Evolutionary conservation across 2,797 vertebrate genomes (phyloP).

Genomic region (Yasuhikotakia modesta): DNA sequence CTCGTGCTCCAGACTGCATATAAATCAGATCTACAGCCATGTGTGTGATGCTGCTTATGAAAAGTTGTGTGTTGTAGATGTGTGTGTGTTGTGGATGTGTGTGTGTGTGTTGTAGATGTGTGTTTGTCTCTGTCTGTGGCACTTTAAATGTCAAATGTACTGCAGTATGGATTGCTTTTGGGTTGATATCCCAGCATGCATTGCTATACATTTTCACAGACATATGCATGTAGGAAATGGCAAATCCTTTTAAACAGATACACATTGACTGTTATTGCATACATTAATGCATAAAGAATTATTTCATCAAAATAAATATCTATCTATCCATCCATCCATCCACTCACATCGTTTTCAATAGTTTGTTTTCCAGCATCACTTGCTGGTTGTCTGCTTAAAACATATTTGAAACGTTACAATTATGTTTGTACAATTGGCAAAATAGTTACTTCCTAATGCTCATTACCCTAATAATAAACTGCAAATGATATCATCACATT

Average conservation of each 20-base stretch:
- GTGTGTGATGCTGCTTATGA: conserved; percentile 35
- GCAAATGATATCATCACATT: conserved; percentile 28
- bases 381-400: neutral
- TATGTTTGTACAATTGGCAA: neutral
- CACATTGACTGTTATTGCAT: too few species aligned
- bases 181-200: neutral
- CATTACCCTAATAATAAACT: conserved; percentile 20
- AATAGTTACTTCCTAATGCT: conserved; percentile 1
- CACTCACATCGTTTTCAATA: neutral
- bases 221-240: neutral
- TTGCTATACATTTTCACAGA: neutral
- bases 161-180: neutral
- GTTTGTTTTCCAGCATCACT: neutral
- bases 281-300: neutral
- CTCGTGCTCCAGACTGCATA: conserved; percentile 73
- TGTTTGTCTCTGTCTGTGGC: conserved; percentile 12
- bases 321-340: too few species aligned
- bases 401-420: conserved; percentile 1
- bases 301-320: neutral
- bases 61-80: conserved; percentile 5
- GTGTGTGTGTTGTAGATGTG: conserved; percentile 5
- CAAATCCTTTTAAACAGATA: too few species aligned
- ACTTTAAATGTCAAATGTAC: conserved; percentile 4
- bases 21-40: conserved; percentile 67
- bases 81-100: conserved; percentile 22